Conservation (phyloP, 2,113 vertebrate genomes). For the Megaceryle torquata region DNA sequence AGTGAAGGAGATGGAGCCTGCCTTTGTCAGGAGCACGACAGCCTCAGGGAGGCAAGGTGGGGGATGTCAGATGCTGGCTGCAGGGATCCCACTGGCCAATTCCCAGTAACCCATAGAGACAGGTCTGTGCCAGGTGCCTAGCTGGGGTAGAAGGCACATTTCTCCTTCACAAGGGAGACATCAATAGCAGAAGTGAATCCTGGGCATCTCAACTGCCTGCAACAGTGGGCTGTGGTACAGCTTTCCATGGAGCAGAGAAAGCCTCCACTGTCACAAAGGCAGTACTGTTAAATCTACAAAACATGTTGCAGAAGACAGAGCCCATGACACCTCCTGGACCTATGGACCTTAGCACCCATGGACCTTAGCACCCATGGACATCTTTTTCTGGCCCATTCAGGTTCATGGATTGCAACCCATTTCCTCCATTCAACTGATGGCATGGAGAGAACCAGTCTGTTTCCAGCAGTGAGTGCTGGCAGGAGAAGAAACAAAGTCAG, state of each 20-base stretch:
- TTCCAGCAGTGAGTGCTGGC: background rate
- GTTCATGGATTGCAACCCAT: rapidly evolving
- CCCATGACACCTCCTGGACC: background rate
- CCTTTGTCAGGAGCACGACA: background rate
- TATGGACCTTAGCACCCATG: background rate
- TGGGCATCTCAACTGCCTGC: background rate
- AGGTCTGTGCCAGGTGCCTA: background rate
- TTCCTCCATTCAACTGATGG: background rate
- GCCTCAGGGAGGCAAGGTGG: background rate
- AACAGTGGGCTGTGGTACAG: background rate
- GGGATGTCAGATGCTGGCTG: background rate
- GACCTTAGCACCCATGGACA: background rate
- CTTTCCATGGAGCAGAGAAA: background rate
- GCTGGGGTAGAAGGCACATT: background rate
- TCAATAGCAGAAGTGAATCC: background rate
- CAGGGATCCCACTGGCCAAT: background rate
- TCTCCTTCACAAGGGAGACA: background rate
- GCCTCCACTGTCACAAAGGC: background rate
- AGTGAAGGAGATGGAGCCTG: background rate
- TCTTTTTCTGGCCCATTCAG: background rate
- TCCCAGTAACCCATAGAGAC: background rate
- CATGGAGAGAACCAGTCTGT: background rate
- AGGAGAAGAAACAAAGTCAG: background rate
- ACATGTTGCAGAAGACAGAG: rapidly evolving
- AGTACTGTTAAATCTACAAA: background rate